Base-by-base conservation (phyloP, 37 sponge, comb jelly and placozoan species). In the Lycopodina hypogea region DNA sequence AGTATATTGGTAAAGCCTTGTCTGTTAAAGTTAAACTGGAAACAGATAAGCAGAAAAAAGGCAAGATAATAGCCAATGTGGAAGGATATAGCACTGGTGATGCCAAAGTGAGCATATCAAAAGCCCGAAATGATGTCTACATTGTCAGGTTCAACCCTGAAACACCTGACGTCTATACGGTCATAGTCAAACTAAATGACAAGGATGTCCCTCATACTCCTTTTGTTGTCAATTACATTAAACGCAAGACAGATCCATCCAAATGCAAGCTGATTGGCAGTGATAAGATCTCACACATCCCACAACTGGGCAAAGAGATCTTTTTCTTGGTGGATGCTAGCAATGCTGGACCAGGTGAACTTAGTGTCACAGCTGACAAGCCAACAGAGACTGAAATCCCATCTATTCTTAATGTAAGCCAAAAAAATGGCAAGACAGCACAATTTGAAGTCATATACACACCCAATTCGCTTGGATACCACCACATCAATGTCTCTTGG, bases 131-230 rank as follows among this genome's bases (percentile, higher is more conserved):
- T n/a, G n/a, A n/a, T n/a, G n/a, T n/a, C n/a, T n/a, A n/a, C n/a
- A n/a, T n/a, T n/a, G n/a, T n/a, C n/a, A n/a, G n/a, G n/a, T 89
- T 8, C 48, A 45, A 11, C 81, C 85, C 17, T 81, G 52, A 1
- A 80, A 79, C 64, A 29, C 19, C 32, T 75, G 90, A 30, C 64
- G 79, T 42, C 39, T 90, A 77, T 72, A 38, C 35, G 39, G 62
- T 90, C 41, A 41, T 71, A 34, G 83, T 86, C 26, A 51, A 70
- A 33, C 86, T 82, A 80, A 77, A 68, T 32, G 79, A 68, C 21
- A 74, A 57, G 35, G 73, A 69, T 35, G 82, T 90, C 1, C 67
- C 85, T 33, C 73, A 74, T 0, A 85, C 86, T 14, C 90, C 90
- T 0, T 85, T 84, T 70, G 71, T 51, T 12, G n/a, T 86, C n/a